Conservation (phyloP, 2,113 vertebrate species). For the Perccottus glenii region DNA sequence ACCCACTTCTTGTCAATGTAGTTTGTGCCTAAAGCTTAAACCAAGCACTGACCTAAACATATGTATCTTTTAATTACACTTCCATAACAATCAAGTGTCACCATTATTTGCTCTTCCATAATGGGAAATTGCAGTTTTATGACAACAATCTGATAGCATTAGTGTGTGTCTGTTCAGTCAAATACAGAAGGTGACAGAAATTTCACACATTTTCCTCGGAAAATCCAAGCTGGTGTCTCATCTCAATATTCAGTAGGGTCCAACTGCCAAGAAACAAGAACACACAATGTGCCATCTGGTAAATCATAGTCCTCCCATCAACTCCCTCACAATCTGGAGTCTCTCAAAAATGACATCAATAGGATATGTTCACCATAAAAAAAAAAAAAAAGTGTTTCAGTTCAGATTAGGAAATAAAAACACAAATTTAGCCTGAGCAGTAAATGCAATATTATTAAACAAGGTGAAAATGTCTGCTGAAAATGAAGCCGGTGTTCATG, state of each 20-base stretch:
- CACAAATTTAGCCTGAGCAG: background rate
- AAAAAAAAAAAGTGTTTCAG: background rate
- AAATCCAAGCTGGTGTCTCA: constrained; percentile 71
- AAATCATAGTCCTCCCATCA: constrained; percentile 68
- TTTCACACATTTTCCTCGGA: constrained; percentile 40
- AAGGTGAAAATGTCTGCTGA: constrained; percentile 1
- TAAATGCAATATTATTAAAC: background rate
- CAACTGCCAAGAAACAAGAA: constrained; percentile 73
- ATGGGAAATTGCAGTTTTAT: constrained; percentile 3
- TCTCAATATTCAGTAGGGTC: constrained; percentile 75
- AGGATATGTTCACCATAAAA: constrained; percentile 39
- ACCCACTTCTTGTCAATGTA: too few relatives aligned
- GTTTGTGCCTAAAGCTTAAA: too few relatives aligned
- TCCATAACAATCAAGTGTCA: background rate
- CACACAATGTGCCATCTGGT: constrained; percentile 80
- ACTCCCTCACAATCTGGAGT: constrained; percentile 69
- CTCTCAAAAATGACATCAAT: constrained; percentile 53
- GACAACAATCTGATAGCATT: constrained; percentile 4
- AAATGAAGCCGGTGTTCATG: constrained; percentile 30
- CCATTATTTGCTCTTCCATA: background rate
- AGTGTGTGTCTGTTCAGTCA: constrained; percentile 24
- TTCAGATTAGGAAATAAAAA: constrained; percentile 1
- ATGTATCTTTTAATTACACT: background rate
- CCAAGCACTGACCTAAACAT: background rate
- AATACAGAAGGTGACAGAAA: constrained; percentile 59